Conservation (phyloP, 2,797 vertebrate genomes). For the Channa striata region DNA sequence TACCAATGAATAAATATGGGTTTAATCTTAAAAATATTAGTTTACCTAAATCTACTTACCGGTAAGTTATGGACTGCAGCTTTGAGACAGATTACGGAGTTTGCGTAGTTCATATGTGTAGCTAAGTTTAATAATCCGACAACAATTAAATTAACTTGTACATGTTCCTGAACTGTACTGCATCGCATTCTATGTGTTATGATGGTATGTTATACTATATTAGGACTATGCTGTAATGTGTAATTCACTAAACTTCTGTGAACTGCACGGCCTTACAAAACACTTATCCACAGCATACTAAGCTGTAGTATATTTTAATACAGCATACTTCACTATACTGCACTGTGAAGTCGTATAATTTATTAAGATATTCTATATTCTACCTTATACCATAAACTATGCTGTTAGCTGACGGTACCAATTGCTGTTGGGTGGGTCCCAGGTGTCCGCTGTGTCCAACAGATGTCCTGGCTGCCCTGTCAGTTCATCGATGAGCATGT, state of each 20-base stretch:
- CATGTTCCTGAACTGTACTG: background rate
- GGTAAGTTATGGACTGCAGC: constrained; percentile 42
- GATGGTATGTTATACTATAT: too few species aligned
- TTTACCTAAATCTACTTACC: constrained; percentile 32
- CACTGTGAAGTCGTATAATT: too few species aligned
- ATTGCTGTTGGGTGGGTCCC: constrained; percentile 15
- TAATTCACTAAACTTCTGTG: too few species aligned
- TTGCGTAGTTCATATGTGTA: background rate
- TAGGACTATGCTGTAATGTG: background rate
- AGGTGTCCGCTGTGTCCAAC: constrained; percentile 62
- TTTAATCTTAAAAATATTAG: constrained; percentile 36
- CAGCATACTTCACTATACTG: background rate
- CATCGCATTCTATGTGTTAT: too few species aligned
- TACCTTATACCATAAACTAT: background rate
- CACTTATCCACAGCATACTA: too few species aligned
- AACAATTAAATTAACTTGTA: background rate
- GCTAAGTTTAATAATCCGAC: background rate
- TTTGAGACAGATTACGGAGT: background rate
- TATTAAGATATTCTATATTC: too few species aligned
- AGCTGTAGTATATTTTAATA: too few species aligned
- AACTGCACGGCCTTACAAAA: too few species aligned
- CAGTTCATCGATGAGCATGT: constrained; percentile 78
- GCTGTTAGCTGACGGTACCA: background rate
- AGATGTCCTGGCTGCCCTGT: constrained; percentile 80
- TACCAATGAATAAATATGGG: constrained; percentile 50